phyloP scores from a whole-genome alignment of 2,113 vertebrate genomes.

The Vimba vimba region DNA sequence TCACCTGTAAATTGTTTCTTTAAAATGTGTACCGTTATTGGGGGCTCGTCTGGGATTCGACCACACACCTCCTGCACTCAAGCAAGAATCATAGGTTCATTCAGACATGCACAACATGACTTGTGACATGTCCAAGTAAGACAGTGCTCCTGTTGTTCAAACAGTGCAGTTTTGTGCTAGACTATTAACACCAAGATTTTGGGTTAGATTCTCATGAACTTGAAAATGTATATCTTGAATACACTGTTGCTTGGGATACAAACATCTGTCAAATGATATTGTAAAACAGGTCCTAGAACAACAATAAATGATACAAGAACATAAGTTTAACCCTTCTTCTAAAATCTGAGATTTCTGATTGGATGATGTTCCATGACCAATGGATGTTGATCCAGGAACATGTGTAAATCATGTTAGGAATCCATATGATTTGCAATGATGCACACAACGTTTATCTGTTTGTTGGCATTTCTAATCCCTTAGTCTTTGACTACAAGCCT shows the following conservation, averaged over 20 bases:
- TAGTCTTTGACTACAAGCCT: background rate
- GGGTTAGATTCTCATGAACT: background rate
- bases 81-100: background rate
- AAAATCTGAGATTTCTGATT: background rate
- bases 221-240: background rate
- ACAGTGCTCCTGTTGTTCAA: background rate
- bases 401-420: background rate
- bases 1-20: background rate
- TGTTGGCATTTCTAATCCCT: background rate
- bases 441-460: background rate
- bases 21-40: background rate
- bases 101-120: background rate
- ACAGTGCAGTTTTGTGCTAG: background rate
- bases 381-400: conserved; percentile 3
- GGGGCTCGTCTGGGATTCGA: background rate
- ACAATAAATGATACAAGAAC: no score
- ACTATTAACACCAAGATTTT: background rate
- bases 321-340: background rate
- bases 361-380: background rate
- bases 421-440: background rate
- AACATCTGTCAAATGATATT: background rate
- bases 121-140: background rate
- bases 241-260: background rate
- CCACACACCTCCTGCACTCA: background rate
- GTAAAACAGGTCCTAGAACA: background rate